phyloP scores from a whole-genome alignment of 2,888 invertebrate genomes.

The Drosophila aldrichi region DNA sequence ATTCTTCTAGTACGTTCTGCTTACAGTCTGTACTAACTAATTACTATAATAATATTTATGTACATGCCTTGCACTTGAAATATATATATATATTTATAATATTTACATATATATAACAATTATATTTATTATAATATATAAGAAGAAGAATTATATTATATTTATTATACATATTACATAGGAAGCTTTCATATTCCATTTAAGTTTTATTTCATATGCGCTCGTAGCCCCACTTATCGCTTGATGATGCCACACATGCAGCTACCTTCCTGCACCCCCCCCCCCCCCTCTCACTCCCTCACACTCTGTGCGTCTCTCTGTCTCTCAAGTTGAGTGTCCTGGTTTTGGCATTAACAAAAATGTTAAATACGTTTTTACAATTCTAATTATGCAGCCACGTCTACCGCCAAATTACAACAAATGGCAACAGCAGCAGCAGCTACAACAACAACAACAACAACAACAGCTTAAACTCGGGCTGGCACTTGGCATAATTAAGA shows the following conservation, averaged over 20 bases:
- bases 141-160: no score
- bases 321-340: conserved; percentile 2
- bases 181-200: no score
- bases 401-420: conserved; percentile 75
- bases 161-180: no score
- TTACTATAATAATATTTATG: no score
- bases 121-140: no score
- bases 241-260: conserved; percentile 16
- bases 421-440: conserved; percentile 36
- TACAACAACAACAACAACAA: conserved; percentile 27
- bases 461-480: conserved; percentile 41
- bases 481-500: conserved; percentile 78
- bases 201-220: neutral
- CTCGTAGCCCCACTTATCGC: neutral
- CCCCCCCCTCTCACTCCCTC: neutral
- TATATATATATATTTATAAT: no score
- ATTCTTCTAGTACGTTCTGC: no score
- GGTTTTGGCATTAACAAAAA: conserved; percentile 44
- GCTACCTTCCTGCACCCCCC: neutral
- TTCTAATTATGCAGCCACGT: conserved; percentile 78
- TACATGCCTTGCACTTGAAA: no score
- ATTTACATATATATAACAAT: no score
- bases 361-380: conserved; percentile 70
- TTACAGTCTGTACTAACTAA: no score
- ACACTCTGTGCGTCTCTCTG: neutral